phyloP scores from a whole-genome alignment of 2,888 invertebrate genomes.

The Alcis repandata region DNA sequence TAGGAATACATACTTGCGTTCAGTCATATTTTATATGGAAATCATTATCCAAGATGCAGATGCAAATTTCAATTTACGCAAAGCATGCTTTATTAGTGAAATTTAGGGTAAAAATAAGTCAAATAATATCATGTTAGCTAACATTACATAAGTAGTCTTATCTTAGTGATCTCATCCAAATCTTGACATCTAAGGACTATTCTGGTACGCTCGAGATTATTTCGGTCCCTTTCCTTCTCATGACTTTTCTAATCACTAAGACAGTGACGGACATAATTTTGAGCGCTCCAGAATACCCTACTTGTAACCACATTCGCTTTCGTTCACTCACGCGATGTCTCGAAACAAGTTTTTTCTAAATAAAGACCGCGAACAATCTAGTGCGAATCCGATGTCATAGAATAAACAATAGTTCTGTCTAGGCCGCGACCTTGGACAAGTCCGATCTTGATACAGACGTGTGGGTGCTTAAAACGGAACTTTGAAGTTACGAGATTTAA shows the following conservation, averaged over 20 bases:
- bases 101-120: too few relatives aligned
- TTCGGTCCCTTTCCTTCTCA: too few relatives aligned
- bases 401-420: slow-evolving; percentile 15
- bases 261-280: too few relatives aligned
- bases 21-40: too few relatives aligned
- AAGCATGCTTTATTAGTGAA: too few relatives aligned
- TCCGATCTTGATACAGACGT: slow-evolving; percentile 49
- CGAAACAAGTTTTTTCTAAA: slow-evolving; percentile 62
- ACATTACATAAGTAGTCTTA: not conserved
- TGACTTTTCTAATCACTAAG: too few relatives aligned
- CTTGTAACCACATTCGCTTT: slow-evolving; percentile 53
- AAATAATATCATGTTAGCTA: too few relatives aligned
- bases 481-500: not conserved
- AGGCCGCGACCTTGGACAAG: slow-evolving; percentile 65
- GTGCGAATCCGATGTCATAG: slow-evolving; percentile 34
- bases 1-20: too few relatives aligned
- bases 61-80: too few relatives aligned
- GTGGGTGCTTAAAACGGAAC: slow-evolving; percentile 47
- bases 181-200: not conserved
- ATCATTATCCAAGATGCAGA: too few relatives aligned
- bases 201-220: too few relatives aligned
- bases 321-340: slow-evolving; percentile 60
- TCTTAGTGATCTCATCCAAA: slow-evolving; percentile 2
- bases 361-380: slow-evolving; percentile 46
- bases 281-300: not conserved